phyloP scores from a whole-genome alignment of 2,797 vertebrate genomes.

The Dermochelys coriacea region DNA sequence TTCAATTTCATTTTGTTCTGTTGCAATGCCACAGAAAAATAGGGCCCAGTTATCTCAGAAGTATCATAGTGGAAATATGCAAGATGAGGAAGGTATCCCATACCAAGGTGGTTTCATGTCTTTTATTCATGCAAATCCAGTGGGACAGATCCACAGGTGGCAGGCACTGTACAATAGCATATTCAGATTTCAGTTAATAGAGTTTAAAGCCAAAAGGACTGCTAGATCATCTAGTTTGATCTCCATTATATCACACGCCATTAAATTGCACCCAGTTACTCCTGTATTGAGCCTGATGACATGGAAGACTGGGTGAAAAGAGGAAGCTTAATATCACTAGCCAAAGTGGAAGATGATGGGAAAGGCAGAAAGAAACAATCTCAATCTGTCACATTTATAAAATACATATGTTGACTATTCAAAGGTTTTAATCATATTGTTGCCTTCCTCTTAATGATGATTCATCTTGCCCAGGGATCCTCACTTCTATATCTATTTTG shows the following conservation, averaged over 20 bases:
- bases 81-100: background rate
- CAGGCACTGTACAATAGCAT: background rate
- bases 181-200: background rate
- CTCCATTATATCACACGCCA: too few relatives aligned
- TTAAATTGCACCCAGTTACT: background rate
- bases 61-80: background rate
- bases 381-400: background rate
- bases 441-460: background rate
- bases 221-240: background rate
- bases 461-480: background rate
- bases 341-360: too few relatives aligned
- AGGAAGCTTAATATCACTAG: rapidly evolving
- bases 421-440: background rate
- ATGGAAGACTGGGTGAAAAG: background rate
- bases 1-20: background rate
- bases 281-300: background rate
- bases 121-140: background rate
- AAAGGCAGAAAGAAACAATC: background rate
- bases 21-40: background rate
- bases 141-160: background rate
- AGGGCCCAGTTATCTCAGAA: background rate
- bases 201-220: background rate
- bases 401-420: background rate
- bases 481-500: background rate
- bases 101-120: background rate